Evolutionary conservation across 2,888 invertebrate species (phyloP), one percentile per base, ranked within the genome.

Genomic region (Cecidostiba fungosa): DNA sequence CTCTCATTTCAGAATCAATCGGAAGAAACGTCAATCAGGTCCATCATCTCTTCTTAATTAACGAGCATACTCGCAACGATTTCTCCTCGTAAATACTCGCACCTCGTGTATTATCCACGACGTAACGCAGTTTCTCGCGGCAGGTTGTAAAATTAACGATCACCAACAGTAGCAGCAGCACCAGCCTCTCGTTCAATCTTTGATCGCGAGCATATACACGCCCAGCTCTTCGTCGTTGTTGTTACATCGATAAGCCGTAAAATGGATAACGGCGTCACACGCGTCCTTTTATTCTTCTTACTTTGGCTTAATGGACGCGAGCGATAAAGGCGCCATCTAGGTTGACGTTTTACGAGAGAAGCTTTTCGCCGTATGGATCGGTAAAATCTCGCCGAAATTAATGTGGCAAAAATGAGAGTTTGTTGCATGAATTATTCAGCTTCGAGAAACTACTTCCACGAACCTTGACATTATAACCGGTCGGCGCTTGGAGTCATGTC

Each of bases 371-470:
- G 5, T 54, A 6, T 23, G 54, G n/a, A 59, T n/a, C 54, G n/a
- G 19, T n/a, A 59, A 59, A 59, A 59, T 59, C 54, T 59, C n/a
- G n/a, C n/a, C 54, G 23, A 59, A 23, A 59, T 59, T 59, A 59
- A 59, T 59, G 54, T 6, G n/a, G n/a, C 6, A n/a, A 19, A 59
- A 59, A 59, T n/a, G n/a, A 23, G 16, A 66, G 66, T 66, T 66
- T 66, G 29, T 59, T 59, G 54, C n/a, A 59, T 59, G 54, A 59
- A 59, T 59, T 59, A 59, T 59, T 59, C 54, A 66, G 66, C 66
- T 66, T 26, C 29, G 26, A 66, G 29, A 29, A 26, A 66, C 66
- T 66, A 26, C 66, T 26, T 66, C 14, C 23, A 26, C 66, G 12
- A 59, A n/a, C 54, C n/a, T 59, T 59, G 54, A 59, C 29, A 66